Evolutionary conservation across 2,888 invertebrate genomes (phyloP), one percentile per base, ranked within the genome.

Genomic region (Dastarcus helophoroides): DNA sequence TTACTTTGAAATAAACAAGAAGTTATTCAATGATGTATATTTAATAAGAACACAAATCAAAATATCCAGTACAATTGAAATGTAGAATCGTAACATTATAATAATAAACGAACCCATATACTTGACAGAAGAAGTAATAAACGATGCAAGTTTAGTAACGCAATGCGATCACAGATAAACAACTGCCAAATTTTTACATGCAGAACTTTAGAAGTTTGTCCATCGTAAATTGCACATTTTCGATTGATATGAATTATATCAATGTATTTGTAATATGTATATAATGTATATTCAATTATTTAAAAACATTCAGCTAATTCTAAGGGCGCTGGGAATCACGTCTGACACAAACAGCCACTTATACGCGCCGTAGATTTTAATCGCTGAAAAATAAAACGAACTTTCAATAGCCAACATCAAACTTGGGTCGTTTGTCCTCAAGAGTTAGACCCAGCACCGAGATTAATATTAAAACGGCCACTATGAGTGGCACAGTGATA

Each of bases 231-330:
- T 59, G 60, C 58, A 60, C 59, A 60, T 56, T 58, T n/a, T 58
- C 56, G 55, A 53, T 60, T 60, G 60, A 61, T 61, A 61, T 60
- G 60, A 59, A 56, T 58, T 56, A 60, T 60, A 61, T 56, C 59
- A 60, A 60, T 56, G 58, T 50, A 50, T 40, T 42, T 40, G 38
- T 45, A n/a, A 58, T 59, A 60, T 58, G 54, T 58, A 58, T 60
- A 58, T 59, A 58, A 58, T 56, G 54, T 58, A 59, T 58, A 58
- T 59, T 60, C 57, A 60, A 58, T 59, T 57, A 58, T 59, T 59
- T 57, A 57, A 60, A 61, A 61, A 61, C 61, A 61, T 60, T 60
- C 56, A 60, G 50, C 60, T 61, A 59, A 55, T 39, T 53, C 58
- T 58, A 58, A 43, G 41, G 54, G 54, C 54, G 54, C 53, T 54